A percentile compares a stretch with the other conserved stretches of the same genome.
phyloP scores from a whole-genome alignment of 2,888 invertebrate species.

The Pherbina coryleti region DNA sequence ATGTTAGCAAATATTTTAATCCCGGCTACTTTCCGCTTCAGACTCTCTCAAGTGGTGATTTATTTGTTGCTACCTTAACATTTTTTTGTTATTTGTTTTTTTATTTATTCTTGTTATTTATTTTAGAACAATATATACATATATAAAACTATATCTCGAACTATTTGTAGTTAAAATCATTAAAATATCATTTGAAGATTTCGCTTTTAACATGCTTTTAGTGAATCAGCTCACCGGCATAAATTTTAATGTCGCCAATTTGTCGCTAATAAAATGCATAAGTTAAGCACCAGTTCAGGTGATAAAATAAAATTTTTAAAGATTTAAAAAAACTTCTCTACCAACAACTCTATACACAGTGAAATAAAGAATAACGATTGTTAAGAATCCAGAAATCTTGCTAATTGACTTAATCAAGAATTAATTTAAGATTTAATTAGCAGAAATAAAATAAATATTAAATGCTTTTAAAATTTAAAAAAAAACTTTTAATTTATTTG shows the following conservation, averaged over 20 bases:
- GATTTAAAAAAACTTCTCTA: not conserved
- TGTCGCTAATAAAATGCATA: not conserved
- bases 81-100: too few species aligned
- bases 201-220: too few species aligned
- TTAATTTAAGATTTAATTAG: slow-evolving; percentile 13
- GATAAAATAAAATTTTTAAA: not conserved
- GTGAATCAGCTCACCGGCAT: too few species aligned
- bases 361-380: not conserved
- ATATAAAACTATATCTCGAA: too few species aligned
- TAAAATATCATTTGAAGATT: too few species aligned
- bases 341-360: not conserved
- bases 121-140: too few species aligned
- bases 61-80: too few species aligned
- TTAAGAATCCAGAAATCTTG: not conserved
- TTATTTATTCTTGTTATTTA: too few species aligned
- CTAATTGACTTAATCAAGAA: not conserved
- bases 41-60: too few species aligned
- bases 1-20: too few species aligned
- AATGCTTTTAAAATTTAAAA: slow-evolving; percentile 21
- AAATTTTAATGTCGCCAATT: not conserved
- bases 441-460: not conserved
- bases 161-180: too few species aligned
- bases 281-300: not conserved
- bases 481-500: not conserved
- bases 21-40: too few species aligned